phyloP scores from a whole-genome alignment of 2,797 vertebrate genomes.

The Yasuhikotakia modesta region DNA sequence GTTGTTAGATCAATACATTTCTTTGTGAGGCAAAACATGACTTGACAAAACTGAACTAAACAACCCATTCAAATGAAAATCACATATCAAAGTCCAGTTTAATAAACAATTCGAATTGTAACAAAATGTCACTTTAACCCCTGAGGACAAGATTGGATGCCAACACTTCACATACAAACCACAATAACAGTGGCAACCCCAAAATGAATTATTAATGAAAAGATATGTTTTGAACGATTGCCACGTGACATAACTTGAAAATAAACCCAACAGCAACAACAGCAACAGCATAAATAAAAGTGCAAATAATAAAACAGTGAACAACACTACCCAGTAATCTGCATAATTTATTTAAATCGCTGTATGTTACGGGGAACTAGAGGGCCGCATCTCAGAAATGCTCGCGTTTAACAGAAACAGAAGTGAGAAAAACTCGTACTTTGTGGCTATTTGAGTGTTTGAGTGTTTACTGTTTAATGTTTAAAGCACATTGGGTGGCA shows the following conservation, averaged over 20 bases:
- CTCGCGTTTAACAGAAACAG: background rate
- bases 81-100: no score
- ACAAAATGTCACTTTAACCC: background rate
- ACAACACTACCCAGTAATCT: background rate
- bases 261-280: background rate
- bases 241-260: background rate
- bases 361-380: background rate
- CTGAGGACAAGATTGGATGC: background rate
- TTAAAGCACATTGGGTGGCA: constrained; percentile 12
- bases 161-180: background rate
- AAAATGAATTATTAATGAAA: background rate
- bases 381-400: background rate
- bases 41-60: no score
- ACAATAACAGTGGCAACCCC: background rate
- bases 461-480: constrained; percentile 12
- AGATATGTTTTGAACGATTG: background rate
- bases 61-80: no score
- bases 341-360: background rate
- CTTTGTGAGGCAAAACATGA: no score
- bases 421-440: background rate
- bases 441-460: constrained; percentile 8
- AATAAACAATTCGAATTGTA: no score
- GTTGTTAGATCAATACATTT: no score
- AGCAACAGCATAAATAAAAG: constrained; percentile 5
- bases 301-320: background rate